phyloP scores from a whole-genome alignment of 1,140 invertebrate species.

The Gonatopus flavifemur region DNA sequence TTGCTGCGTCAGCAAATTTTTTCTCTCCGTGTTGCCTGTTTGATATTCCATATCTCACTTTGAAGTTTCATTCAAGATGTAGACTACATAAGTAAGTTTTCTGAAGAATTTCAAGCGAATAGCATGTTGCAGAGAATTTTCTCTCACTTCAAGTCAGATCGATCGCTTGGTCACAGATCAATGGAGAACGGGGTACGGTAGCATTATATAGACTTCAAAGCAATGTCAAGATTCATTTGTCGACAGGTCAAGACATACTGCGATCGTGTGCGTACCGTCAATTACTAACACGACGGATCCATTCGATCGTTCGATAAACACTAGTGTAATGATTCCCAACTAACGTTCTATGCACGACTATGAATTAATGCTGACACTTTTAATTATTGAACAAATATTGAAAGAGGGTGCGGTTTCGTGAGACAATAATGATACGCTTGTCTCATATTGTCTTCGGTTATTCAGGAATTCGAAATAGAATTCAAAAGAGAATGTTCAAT shows the following conservation, averaged over 20 bases:
- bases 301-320: slow-evolving; percentile 6
- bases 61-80: too few species aligned
- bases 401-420: slow-evolving; percentile 7
- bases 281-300: slow-evolving; percentile 5
- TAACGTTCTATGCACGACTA: slow-evolving; percentile 1
- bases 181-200: slow-evolving; percentile 13
- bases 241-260: slow-evolving; percentile 4
- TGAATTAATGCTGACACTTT: slow-evolving; percentile 5
- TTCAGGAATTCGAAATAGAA: too few species aligned
- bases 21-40: too few species aligned
- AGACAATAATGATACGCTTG: too few species aligned
- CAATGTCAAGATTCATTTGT: slow-evolving; percentile 38
- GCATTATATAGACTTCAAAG: slow-evolving; percentile 26
- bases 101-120: too few species aligned
- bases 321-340: neutral
- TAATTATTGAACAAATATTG: slow-evolving; percentile 1
- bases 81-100: too few species aligned
- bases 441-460: too few species aligned
- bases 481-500: too few species aligned
- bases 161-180: neutral
- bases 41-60: too few species aligned
- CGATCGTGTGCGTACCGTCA: neutral
- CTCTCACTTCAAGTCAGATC: too few species aligned
- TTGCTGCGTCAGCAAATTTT: too few species aligned
- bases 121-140: too few species aligned